Evolutionary conservation across 2,113 vertebrate genomes (phyloP), one percentile per base, ranked within the genome.

Genomic region (Morone saxatilis): DNA sequence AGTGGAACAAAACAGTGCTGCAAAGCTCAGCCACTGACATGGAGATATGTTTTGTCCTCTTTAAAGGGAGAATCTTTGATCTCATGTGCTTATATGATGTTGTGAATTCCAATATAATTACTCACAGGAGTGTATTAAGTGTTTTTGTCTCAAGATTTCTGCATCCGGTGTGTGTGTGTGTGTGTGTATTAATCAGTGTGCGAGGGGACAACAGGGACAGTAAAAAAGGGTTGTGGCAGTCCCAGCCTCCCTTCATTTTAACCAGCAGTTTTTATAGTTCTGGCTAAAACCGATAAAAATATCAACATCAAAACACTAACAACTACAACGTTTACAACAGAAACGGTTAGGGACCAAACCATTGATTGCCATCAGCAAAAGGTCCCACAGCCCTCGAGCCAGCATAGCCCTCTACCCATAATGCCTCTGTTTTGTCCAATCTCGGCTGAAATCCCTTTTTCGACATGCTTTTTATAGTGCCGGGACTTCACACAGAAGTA

Each of bases 261-360:
- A 70, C 57, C 60, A 36, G 31, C 31, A 31, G 31, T 16, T 67
- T 76, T 63, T 71, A 68, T 83, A 89, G 54, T 41, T 84, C 45
- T 89, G 84, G 80, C 68, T 85, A 71, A 85, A 80, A 85, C 12
- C 56, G 45, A 84, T 67, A 73, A 86, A 92, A 92, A 92, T 82
- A 85, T 81, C 78, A 88, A 93, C 90, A 93, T 85, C 84, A 85
- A 83, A 93, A 93, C 89, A 94, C 91, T 75, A 86, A 94, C 75
- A 78, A 48, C 83, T 74, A 91, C 77, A 14, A 91, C 87, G 85
- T 77, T 86, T 86, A 91, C 85, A 92, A 93, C 81, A 88, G 60
- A 94, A 89, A 88, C 78, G 36, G 59, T 71, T 81, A 92, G 81
- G 77, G 84, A 81, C 86, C 76, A 81, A 83, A 76, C 89, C 63